A percentile compares a stretch with the other conserved stretches of the same genome.
These are phyloP conservation scores for Syngnathus floridae DNA, from an alignment of 2,113 vertebrate species.

Conservation along the genomic window DNA sequence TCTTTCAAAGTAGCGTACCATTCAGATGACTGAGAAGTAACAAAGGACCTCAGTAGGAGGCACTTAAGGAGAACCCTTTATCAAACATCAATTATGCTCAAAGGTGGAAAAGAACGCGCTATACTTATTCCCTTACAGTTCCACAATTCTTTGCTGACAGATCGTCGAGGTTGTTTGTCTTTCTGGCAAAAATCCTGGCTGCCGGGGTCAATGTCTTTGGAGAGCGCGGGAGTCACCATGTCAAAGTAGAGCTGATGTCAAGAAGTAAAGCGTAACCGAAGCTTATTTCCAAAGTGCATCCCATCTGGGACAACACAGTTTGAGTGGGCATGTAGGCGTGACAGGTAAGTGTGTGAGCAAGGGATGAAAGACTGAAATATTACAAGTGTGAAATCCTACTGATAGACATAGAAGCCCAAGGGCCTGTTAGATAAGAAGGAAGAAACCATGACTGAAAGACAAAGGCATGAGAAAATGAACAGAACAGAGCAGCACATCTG, in stretches of 20 bases:
- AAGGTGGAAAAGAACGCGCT: too few relatives aligned
- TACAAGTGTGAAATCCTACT: conserved; percentile 48
- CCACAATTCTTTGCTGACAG: too few relatives aligned
- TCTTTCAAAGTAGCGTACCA: conserved; percentile 35
- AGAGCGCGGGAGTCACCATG: conserved; percentile 14
- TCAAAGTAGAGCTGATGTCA: conserved; percentile 23
- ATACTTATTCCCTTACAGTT: too few relatives aligned
- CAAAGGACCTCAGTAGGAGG: conserved; percentile 26
- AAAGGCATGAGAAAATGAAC: conserved; percentile 37
- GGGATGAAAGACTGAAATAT: conserved; percentile 27
- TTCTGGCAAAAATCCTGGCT: conserved; percentile 24
- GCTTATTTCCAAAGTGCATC: not conserved
- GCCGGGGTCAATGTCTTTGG: conserved; percentile 23
- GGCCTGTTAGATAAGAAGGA: conserved; percentile 31
- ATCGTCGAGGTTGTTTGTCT: conserved; percentile 8
- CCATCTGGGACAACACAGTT: not conserved
- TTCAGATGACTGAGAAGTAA: conserved; percentile 32
- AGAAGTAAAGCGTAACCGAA: conserved; percentile 3
- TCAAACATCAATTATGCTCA: conserved; percentile 30
- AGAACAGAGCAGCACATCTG: conserved; percentile 35
- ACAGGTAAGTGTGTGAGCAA: conserved; percentile 18
- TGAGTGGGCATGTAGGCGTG: conserved; percentile 1
- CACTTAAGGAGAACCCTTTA: conserved; percentile 38
- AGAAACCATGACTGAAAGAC: conserved; percentile 34
- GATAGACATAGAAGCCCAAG: conserved; percentile 42